These are phyloP conservation scores for Nycteola revayana DNA, from an alignment of 2,888 invertebrate species.

Conservation along the genomic window DNA sequence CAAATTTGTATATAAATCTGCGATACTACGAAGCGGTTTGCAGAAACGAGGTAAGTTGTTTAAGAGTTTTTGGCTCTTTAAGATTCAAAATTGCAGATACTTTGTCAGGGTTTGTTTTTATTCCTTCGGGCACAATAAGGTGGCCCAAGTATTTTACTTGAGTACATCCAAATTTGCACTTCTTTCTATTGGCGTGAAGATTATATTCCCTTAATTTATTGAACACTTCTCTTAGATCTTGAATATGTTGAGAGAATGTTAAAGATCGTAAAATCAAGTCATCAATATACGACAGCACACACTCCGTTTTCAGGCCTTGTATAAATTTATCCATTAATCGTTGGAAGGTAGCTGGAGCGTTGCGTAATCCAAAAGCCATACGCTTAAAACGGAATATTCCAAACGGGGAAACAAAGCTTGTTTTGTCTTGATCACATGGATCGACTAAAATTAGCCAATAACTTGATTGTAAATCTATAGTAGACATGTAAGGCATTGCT, in stretches of 20 bases:
- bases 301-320: conserved; percentile 3
- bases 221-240: conserved; percentile 2
- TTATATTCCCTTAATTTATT: conserved; percentile 2
- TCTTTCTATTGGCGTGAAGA: conserved; percentile 4
- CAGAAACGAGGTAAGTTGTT: conserved; percentile 7
- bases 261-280: conserved; percentile 5
- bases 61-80: conserved; percentile 4
- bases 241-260: conserved; percentile 2
- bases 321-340: conserved; percentile 19
- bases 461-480: conserved; percentile 34
- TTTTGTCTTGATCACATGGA: conserved; percentile 29
- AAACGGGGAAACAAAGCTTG: conserved; percentile 34
- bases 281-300: conserved; percentile 5
- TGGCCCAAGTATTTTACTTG: conserved; percentile 7
- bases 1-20: conserved; percentile 4
- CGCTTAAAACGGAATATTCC: conserved; percentile 33
- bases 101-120: conserved; percentile 7
- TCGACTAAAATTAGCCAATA: conserved; percentile 42
- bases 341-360: conserved; percentile 39
- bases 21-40: conserved; percentile 7
- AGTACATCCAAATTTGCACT: conserved; percentile 7
- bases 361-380: conserved; percentile 39
- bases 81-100: conserved; percentile 1
- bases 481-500: conserved; percentile 13
- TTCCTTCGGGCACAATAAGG: conserved; percentile 4